Evolutionary conservation across 1,140 invertebrate species (phyloP).

Genomic region (Drosophila oshimai): DNA sequence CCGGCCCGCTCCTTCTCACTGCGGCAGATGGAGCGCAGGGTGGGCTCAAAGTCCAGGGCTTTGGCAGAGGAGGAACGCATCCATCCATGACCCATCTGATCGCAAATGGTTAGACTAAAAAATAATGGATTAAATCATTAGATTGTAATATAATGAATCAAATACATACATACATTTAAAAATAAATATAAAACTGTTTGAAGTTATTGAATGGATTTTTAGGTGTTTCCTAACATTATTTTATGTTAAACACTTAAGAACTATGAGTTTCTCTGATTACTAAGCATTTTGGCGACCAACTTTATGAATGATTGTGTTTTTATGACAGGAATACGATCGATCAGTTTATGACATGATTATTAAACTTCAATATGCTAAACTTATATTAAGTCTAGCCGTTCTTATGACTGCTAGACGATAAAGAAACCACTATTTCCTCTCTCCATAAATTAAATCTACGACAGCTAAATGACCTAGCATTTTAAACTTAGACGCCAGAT

Average conservation of each 20-base stretch:
- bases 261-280: neutral
- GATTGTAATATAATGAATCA: too few relatives aligned
- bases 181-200: too few relatives aligned
- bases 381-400: neutral
- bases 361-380: neutral
- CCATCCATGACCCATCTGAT: constrained; percentile 45
- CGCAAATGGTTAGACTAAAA: constrained; percentile 32
- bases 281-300: neutral
- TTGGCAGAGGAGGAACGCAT: constrained; percentile 46
- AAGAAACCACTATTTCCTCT: neutral
- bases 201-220: too few relatives aligned
- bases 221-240: too few relatives aligned
- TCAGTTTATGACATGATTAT: neutral
- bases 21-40: constrained; percentile 84
- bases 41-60: constrained; percentile 84
- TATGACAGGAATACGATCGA: neutral
- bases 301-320: constrained; percentile 3
- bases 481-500: neutral
- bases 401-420: neutral
- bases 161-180: too few relatives aligned
- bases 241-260: neutral
- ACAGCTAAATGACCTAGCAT: neutral
- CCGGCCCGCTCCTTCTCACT: constrained; percentile 84
- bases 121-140: neutral
- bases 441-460: neutral